Conservation (phyloP, 2,113 vertebrate species). For the Notothenia coriiceps region DNA sequence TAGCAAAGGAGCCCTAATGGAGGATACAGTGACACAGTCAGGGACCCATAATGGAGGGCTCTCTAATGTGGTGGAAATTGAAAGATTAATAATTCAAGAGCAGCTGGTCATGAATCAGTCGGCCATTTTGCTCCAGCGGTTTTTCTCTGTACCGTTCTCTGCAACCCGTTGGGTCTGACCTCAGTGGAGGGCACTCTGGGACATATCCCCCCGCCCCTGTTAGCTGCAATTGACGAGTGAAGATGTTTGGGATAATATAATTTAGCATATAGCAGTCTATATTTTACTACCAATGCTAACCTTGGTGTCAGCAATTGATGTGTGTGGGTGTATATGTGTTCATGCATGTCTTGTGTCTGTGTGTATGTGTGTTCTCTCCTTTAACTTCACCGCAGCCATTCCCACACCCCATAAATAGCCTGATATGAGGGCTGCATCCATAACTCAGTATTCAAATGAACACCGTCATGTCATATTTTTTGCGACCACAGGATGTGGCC, state of each 20-base stretch:
- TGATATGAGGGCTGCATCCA: slow-evolving; percentile 82
- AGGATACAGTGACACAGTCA: slow-evolving; percentile 75
- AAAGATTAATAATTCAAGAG: slow-evolving; percentile 98
- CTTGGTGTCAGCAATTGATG: slow-evolving; percentile 37
- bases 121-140: slow-evolving; percentile 74
- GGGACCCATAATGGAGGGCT: slow-evolving; percentile 85
- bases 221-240: slow-evolving; percentile 54
- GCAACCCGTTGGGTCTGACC: slow-evolving; percentile 67
- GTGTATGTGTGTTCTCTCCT: slow-evolving; percentile 40
- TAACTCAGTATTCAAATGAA: slow-evolving; percentile 93
- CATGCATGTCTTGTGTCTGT: slow-evolving; percentile 1
- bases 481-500: slow-evolving; percentile 75
- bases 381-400: slow-evolving; percentile 84
- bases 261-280: slow-evolving; percentile 56
- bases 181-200: slow-evolving; percentile 60
- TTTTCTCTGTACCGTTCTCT: slow-evolving; percentile 70
- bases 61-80: slow-evolving; percentile 92
- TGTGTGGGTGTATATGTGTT: slow-evolving; percentile 27
- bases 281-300: slow-evolving; percentile 40
- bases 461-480: slow-evolving; percentile 89
- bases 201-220: neutral
- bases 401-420: slow-evolving; percentile 88
- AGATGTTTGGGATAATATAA: slow-evolving; percentile 55
- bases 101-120: slow-evolving; percentile 91
- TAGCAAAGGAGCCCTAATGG: slow-evolving; percentile 76